A percentile compares a stretch with the other conserved stretches of the same genome.
These are phyloP conservation scores for Resseliella maxima DNA, from an alignment of 2,888 invertebrate species.

Conservation along the genomic window DNA sequence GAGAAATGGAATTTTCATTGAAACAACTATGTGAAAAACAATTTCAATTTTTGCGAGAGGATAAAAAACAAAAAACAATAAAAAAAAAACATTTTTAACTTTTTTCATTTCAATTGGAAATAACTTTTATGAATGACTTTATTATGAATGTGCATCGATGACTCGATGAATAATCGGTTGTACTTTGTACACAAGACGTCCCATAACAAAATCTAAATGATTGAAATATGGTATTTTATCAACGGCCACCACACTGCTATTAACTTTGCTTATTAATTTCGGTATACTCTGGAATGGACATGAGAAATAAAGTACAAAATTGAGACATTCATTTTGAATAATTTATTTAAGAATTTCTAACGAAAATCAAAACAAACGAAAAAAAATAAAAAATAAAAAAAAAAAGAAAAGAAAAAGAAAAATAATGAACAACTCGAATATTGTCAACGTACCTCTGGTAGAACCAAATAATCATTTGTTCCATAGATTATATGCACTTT, in stretches of 20 bases:
- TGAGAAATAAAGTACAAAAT: too few species aligned
- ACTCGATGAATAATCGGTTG: background rate
- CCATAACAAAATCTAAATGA: slow-evolving; percentile 15
- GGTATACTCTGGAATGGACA: background rate
- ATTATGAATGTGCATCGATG: background rate
- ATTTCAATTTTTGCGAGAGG: too few species aligned
- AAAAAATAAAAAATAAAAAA: background rate
- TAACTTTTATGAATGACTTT: too few species aligned
- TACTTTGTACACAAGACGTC: background rate
- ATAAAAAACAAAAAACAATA: too few species aligned
- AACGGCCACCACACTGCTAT: background rate
- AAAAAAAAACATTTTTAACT: too few species aligned
- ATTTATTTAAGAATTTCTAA: too few species aligned
- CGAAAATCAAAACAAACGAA: too few species aligned
- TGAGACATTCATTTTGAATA: too few species aligned
- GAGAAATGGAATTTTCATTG: too few species aligned
- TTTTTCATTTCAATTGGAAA: too few species aligned
- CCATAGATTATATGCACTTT: slow-evolving; percentile 23
- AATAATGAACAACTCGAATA: background rate
- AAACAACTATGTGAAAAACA: too few species aligned
- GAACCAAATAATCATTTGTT: background rate
- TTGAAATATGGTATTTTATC: background rate
- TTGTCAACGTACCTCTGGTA: background rate
- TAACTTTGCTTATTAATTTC: background rate
- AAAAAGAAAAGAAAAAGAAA: background rate